Evolutionary conservation across 2,797 vertebrate genomes (phyloP), one percentile per base, ranked within the genome.

Genomic region (Phalloptychus januarius): DNA sequence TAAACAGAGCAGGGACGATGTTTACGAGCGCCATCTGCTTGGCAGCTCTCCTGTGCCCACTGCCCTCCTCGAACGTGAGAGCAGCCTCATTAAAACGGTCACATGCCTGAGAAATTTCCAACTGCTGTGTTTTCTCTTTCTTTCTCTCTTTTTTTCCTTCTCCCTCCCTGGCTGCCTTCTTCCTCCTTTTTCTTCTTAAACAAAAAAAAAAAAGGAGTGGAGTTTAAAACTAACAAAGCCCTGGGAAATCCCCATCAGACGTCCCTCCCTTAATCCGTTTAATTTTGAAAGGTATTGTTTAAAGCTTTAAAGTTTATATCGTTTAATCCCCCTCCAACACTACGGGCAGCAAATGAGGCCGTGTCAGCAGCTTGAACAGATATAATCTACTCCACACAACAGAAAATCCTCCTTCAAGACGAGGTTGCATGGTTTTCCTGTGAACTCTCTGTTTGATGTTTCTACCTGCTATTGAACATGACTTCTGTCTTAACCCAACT

Each of bases 261-360:
- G 93, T 88, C 92, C 86, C 93, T 92, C 91, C 93, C 93, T 93
- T 95, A 96, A 95, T 96, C 95, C 94, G 80, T 95, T 95, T 95
- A 95, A 96, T 96, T 95, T 95, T 94, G 93, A 96, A 94, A 95
- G 94, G 94, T 96, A 95, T 96, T 96, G 94, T 95, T 95, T 96
- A 95, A 95, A 94, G 94, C 95, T 95, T 96, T 94, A 96, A 95
- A 95, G 95, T 96, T 95, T 93, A 95, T 94, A 95, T 94, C 91
- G 93, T 95, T 96, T 96, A 96, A 96, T 96, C 95, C 95, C 89
- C 89, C 87, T 90, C 90, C 90, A 91, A 93, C 94, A 92, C 95
- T 90, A 93, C 90, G 93, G 93, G 94, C 94, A 91, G 94, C 93
- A 93, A 95, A 94, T 93, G 92, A 95, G 95, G 93, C 93, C 89